Percentiles rank a stretch among this genome's conserved stretches.
Evolutionary conservation across 2,113 vertebrate genomes (phyloP).

Genomic region (Pitta sordida): DNA sequence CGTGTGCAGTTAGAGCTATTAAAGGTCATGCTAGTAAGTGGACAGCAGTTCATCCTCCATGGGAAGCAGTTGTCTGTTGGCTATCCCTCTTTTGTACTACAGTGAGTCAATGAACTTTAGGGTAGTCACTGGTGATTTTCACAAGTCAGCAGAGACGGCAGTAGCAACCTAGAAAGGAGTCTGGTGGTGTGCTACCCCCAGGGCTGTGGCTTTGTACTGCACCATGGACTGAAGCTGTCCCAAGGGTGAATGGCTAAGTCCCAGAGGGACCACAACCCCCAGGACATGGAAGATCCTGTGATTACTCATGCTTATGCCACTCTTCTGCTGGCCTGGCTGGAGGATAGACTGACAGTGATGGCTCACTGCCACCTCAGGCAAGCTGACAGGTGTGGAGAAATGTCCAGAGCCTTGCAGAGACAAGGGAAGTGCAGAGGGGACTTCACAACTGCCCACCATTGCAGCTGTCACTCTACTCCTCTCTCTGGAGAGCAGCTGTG

Average conservation of each 20-base stretch:
- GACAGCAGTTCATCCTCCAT: neutral
- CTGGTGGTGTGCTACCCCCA: neutral
- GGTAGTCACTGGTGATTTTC: neutral
- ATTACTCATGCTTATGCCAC: neutral
- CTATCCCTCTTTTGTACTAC: neutral
- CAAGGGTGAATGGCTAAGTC: neutral
- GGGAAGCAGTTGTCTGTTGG: neutral
- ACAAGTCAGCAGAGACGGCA: neutral
- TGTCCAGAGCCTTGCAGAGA: neutral
- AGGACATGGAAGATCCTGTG: fast-evolving
- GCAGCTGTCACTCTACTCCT: neutral
- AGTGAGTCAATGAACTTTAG: neutral
- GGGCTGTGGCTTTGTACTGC: neutral
- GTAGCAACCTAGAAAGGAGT: neutral
- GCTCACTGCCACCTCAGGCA: neutral
- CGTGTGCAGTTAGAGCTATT: neutral
- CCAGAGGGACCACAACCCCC: neutral
- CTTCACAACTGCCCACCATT: neutral
- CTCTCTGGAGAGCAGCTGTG: neutral
- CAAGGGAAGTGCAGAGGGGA: neutral
- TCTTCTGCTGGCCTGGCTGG: neutral
- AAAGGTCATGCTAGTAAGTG: neutral
- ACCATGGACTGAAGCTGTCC: neutral
- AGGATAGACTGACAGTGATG: neutral
- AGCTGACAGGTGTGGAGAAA: neutral